phyloP scores from a whole-genome alignment of 2,888 invertebrate species.

The Eristalinus aeneus region DNA sequence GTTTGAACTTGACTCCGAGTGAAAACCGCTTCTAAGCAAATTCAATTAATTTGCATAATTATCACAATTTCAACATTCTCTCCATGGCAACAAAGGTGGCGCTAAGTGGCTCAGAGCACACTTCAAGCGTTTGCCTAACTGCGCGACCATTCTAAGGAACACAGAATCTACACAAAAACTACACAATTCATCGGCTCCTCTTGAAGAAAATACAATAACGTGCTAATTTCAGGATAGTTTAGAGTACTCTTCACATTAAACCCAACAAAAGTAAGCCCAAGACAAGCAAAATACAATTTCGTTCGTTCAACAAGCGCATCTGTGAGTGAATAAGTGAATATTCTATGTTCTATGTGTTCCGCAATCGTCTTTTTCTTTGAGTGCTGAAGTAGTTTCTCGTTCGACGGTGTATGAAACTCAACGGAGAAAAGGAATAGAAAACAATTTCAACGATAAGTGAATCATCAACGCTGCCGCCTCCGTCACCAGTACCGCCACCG shows the following conservation, averaged over 20 bases:
- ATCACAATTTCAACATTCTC: background rate
- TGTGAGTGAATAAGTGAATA: conserved; percentile 50
- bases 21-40: background rate
- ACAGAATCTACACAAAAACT: background rate
- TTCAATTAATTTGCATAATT: conserved; percentile 15
- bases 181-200: background rate
- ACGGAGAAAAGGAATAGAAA: background rate
- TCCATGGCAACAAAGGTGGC: background rate
- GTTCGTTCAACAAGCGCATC: conserved; percentile 26
- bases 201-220: background rate
- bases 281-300: conserved; percentile 5
- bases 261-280: background rate
- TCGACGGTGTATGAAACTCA: background rate
- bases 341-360: conserved; percentile 66
- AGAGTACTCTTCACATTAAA: conserved; percentile 27
- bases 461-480: conserved; percentile 24
- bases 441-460: conserved; percentile 15
- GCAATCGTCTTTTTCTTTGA: conserved; percentile 60
- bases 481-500: conserved; percentile 9
- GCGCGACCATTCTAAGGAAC: too few relatives aligned
- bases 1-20: background rate
- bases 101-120: background rate
- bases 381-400: conserved; percentile 37
- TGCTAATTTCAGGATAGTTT: background rate
- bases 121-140: background rate